phyloP scores from a whole-genome alignment of 2,797 vertebrate species.

The Enteromius argenteus region DNA sequence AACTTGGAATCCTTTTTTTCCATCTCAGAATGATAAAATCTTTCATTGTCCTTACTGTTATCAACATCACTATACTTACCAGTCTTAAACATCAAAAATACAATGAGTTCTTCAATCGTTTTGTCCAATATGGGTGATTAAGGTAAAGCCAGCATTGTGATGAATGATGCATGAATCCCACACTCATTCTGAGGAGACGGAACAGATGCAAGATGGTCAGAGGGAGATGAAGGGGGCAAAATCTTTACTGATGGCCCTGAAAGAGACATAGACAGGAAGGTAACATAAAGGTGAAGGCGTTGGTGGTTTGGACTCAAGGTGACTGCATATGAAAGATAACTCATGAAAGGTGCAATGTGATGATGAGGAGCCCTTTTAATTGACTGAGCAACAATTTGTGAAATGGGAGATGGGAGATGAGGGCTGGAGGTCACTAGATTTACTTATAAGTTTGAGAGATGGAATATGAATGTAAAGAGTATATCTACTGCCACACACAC shows the following conservation, averaged over 20 bases:
- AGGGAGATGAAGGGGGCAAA: not conserved
- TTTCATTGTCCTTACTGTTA: slow-evolving; percentile 84
- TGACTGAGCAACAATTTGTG: slow-evolving; percentile 71
- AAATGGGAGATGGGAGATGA: slow-evolving; percentile 27
- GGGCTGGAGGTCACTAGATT: slow-evolving; percentile 19
- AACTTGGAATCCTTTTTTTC: slow-evolving; percentile 78
- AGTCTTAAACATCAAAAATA: slow-evolving; percentile 58
- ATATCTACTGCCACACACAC: not conserved
- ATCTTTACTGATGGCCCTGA: slow-evolving; percentile 7
- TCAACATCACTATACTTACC: slow-evolving; percentile 61
- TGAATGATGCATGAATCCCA: slow-evolving; percentile 22
- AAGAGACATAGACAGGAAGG: slow-evolving; percentile 23
- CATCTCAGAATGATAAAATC: slow-evolving; percentile 77
- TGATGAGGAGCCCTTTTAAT: slow-evolving; percentile 80
- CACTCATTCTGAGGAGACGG: not conserved
- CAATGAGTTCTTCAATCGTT: slow-evolving; percentile 12
- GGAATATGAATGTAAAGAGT: slow-evolving; percentile 21
- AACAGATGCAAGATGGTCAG: slow-evolving; percentile 24
- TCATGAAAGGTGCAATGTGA: slow-evolving; percentile 57
- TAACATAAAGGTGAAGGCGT: not conserved
- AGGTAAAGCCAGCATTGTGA: not conserved
- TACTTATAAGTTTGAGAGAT: not conserved
- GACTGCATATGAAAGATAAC: slow-evolving; percentile 6
- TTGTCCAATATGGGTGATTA: slow-evolving; percentile 10
- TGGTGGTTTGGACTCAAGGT: slow-evolving; percentile 9